Evolutionary conservation across 1,140 invertebrate species (phyloP), one percentile per base, ranked within the genome.

Genomic region (Drosophila yakuba): DNA sequence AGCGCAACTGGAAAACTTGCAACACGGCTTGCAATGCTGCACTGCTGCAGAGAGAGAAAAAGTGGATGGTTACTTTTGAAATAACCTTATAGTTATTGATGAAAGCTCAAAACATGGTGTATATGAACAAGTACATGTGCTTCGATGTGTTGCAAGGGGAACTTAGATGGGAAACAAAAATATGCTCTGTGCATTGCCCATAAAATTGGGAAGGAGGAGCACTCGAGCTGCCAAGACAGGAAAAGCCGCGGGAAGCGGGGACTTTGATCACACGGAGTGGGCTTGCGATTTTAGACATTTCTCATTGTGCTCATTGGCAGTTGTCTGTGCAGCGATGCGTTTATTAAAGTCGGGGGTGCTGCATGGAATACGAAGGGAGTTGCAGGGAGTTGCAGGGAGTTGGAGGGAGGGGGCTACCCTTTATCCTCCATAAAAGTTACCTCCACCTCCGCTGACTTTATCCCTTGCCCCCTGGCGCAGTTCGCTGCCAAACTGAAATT

Each of bases 271-370:
- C 64, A 4, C 54, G 17, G 32, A 44, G 66, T 71, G 55, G 67
- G 64, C 61, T 83, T 82, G 84, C 79, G 73, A 80, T 89, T 88
- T 80, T 83, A 83, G 69, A 78, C 80, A 88, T 88, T 80, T 84
- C 80, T 62, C 73, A 88, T 89, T 88, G 84, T 80, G 72, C 68
- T 64, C 45, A 66, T 71, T 79, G 51, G 54, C 77, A 69, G 69
- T 72, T 72, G 80, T 59, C 74, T 75, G 84, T 68, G 77, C 84
- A 88, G 61, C 84, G 84, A 88, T 88, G 84, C 84, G 84, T 88
- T 88, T 84, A 89, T 88, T 89, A 89, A 89, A 71, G 36, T 63
- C 66, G 82, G 74, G 82, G 82, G 74, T 88, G 82, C 74, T 75
- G 68, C 75, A 69, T 81, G 74, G 47, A 43, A 20, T 39, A 44